Conservation (phyloP, 2,888 invertebrate species). For the Psylliodes chrysocephalus region DNA sequence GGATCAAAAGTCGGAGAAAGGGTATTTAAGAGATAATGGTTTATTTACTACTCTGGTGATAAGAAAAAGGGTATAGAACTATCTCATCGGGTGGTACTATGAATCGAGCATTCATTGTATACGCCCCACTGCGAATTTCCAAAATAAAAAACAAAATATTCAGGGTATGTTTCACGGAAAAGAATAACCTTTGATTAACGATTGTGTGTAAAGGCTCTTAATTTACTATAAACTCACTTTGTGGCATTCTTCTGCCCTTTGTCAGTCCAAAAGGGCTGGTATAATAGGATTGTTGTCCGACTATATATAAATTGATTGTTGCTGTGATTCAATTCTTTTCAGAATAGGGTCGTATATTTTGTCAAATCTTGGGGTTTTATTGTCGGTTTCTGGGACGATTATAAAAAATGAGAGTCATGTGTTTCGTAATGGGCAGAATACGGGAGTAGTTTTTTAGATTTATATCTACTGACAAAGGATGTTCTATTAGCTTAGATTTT, state of each 20-base stretch:
- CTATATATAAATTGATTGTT: conserved; percentile 35
- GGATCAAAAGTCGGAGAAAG: too few relatives aligned
- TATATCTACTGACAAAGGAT: too few relatives aligned
- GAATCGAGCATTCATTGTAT: too few relatives aligned
- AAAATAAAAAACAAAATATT: conserved; percentile 43
- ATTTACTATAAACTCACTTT: conserved; percentile 29
- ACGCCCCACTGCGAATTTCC: conserved; percentile 33
- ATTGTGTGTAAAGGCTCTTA: conserved; percentile 43
- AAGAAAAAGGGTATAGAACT: too few relatives aligned
- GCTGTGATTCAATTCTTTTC: conserved; percentile 24
- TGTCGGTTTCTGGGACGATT: conserved; percentile 16
- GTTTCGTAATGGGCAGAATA: too few relatives aligned
- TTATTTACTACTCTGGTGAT: too few relatives aligned
- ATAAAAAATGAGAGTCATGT: conserved; percentile 16
- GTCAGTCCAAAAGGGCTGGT: conserved; percentile 24
- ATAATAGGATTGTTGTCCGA: conserved; percentile 34
- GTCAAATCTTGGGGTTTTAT: conserved; percentile 28
- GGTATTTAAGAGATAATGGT: too few relatives aligned
- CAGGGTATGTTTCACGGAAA: conserved; percentile 48
- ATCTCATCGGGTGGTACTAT: too few relatives aligned
- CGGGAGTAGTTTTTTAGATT: too few relatives aligned
- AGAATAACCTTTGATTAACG: conserved; percentile 55
- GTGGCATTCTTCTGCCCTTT: conserved; percentile 30
- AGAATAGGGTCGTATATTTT: conserved; percentile 30
- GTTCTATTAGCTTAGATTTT: too few relatives aligned